Percentiles rank a stretch among this genome's conserved stretches.
Conservation (phyloP, 2,113 vertebrate species). For the Rhabdornis inornatus region DNA sequence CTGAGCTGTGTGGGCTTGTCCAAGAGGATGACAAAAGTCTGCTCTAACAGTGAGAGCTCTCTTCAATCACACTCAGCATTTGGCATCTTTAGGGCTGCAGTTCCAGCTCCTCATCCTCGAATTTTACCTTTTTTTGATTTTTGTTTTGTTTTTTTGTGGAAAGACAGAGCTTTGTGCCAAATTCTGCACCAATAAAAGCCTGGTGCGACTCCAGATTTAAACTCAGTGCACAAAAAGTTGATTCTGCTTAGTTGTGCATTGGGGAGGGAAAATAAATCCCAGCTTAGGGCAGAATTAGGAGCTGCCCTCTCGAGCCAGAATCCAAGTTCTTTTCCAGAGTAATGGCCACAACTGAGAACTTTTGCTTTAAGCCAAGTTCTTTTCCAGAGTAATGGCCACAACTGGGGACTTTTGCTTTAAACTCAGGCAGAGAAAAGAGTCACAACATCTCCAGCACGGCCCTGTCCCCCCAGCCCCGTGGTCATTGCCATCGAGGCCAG, state of each 20-base stretch:
- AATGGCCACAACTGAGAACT: fast-evolving
- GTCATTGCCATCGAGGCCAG: background rate
- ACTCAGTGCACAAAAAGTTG: fast-evolving
- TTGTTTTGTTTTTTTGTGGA: no score
- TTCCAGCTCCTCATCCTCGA: background rate
- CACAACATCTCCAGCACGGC: fast-evolving
- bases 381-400: background rate
- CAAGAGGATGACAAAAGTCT: background rate
- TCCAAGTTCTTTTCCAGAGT: background rate
- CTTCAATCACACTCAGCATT: background rate
- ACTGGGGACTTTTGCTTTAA: background rate
- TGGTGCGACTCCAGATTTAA: background rate
- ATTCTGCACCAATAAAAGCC: background rate
- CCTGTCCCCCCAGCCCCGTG: background rate
- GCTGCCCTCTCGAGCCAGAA: background rate
- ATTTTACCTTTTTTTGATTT: background rate
- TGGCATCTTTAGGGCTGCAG: background rate
- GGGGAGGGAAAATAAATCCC: background rate
- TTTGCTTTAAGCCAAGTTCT: background rate
- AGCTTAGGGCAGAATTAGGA: background rate
- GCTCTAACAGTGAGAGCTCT: background rate
- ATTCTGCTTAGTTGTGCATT: fast-evolving
- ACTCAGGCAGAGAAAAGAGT: background rate
- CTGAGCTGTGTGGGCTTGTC: background rate
- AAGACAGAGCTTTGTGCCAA: background rate